Conservation (phyloP, 2,888 invertebrate genomes). For the Stomorhina lunata region DNA sequence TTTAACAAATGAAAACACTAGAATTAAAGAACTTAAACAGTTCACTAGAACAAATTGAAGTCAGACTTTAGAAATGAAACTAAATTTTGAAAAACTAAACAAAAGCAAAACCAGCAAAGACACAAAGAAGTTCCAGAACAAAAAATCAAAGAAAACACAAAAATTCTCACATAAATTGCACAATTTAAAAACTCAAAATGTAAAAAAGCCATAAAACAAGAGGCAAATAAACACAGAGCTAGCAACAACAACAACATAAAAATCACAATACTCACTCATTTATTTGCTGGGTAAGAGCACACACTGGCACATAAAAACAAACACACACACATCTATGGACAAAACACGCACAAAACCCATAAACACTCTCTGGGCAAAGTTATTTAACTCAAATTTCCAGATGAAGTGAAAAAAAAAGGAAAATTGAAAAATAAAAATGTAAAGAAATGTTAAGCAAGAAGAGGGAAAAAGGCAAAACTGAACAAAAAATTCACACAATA, state of each 20-base stretch:
- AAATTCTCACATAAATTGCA: constrained; percentile 67
- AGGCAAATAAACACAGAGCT: constrained; percentile 19
- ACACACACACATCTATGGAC: not conserved
- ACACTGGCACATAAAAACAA: not conserved
- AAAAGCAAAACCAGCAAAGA: constrained; percentile 11
- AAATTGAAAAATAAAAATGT: not conserved
- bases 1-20: too few relatives aligned
- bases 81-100: not conserved
- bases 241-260: not conserved
- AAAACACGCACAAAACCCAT: constrained; percentile 13
- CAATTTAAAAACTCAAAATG: constrained; percentile 44
- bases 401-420: not conserved
- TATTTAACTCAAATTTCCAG: constrained; percentile 45
- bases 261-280: constrained; percentile 63
- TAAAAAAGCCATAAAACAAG: not conserved
- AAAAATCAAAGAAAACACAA: constrained; percentile 12
- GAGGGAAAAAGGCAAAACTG: constrained; percentile 18
- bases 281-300: not conserved
- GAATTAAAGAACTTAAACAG: not conserved
- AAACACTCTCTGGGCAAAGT: constrained; percentile 42
- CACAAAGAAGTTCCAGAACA: constrained; percentile 16
- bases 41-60: not conserved
- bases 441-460: not conserved
- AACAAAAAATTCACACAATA: constrained; percentile 69
- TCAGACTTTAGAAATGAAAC: not conserved